Evolutionary conservation across 2,888 invertebrate genomes (phyloP), one percentile per base, ranked within the genome.

Genomic region (Drosophila engyochracea): DNA sequence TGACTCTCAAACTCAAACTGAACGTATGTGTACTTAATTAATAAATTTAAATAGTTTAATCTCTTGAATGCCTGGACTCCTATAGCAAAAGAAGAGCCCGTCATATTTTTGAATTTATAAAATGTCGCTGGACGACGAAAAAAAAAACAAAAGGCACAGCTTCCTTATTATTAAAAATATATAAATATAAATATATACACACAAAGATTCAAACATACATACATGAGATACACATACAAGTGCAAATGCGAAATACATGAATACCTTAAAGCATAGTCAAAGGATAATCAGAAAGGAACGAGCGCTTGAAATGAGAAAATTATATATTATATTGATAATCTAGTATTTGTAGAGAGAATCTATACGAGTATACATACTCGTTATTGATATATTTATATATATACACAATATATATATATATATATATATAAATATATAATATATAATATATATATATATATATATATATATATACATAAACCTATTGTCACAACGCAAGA

Each of bases 121-220:
- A 87, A 89, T 79, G 86, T 89, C 85, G 88, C 91, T 89, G 89
- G 87, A 80, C 90, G 89, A 89, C 89, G 89, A 86, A 77, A 77
- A 79, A 77, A 58, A 51, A 25, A 53, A 49, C n/a, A 62, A 22
- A 30, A 44, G 35, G 33, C 28, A 35, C 33, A 55, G 65, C 68
- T 52, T 70, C 66, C 33, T 67, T 66, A 57, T 44, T 35, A 41
- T 39, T 62, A 52, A 16, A 49, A 12, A 49, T 30, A 58, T 31
- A 49, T 7, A 35, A 4, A 64, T 3, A 52, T 59, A 41, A 0
- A 59, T 60, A 53, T 39, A 51, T n/a, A 52, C 16, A 66, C 25
- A 33, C 49, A 60, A 39, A 57, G 28, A 54, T 62, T 37, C 28
- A 60, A n/a, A 9, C 30, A 57, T 4, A 30, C 22, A 51, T 33